These are phyloP conservation scores for Lepidostoma basale DNA, from an alignment of 1,140 invertebrate genomes.

Conservation along the genomic window DNA sequence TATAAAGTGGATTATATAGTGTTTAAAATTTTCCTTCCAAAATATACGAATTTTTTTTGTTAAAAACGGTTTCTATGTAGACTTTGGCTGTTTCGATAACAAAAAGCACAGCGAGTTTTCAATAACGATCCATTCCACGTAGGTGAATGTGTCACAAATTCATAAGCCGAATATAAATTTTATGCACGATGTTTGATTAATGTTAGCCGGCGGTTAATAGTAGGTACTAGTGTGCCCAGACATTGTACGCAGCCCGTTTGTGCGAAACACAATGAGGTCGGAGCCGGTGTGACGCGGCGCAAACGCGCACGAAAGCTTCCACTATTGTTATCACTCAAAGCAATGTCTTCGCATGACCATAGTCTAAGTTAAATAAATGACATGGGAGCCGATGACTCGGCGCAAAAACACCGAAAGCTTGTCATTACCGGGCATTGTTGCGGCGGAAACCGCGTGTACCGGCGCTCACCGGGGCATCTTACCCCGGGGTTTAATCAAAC, in stretches of 20 bases:
- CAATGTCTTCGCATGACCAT: constrained; percentile 28
- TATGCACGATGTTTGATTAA: constrained; percentile 23
- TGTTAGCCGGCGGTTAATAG: background rate
- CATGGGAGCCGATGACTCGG: constrained; percentile 30
- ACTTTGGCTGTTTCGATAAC: too few species aligned
- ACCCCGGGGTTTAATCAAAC: constrained; percentile 44
- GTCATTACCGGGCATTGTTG: constrained; percentile 33
- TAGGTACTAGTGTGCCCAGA: background rate
- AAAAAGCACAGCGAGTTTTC: too few species aligned
- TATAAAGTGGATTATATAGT: too few species aligned
- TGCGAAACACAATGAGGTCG: constrained; percentile 8
- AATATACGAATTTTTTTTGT: too few species aligned
- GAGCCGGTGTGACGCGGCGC: constrained; percentile 8
- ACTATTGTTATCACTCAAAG: constrained; percentile 25
- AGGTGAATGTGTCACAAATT: background rate
- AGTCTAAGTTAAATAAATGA: constrained; percentile 32
- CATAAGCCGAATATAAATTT: background rate
- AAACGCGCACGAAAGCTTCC: constrained; percentile 16
- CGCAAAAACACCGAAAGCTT: constrained; percentile 31
- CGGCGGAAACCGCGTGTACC: constrained; percentile 17
- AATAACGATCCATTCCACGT: background rate
- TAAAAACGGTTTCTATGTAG: too few species aligned
- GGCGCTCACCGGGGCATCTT: background rate
- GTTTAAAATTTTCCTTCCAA: too few species aligned
- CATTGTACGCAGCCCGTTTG: background rate